Evolutionary conservation across 2,888 invertebrate species (phyloP), one percentile per base, ranked within the genome.

Genomic region (Spodoptera picta): DNA sequence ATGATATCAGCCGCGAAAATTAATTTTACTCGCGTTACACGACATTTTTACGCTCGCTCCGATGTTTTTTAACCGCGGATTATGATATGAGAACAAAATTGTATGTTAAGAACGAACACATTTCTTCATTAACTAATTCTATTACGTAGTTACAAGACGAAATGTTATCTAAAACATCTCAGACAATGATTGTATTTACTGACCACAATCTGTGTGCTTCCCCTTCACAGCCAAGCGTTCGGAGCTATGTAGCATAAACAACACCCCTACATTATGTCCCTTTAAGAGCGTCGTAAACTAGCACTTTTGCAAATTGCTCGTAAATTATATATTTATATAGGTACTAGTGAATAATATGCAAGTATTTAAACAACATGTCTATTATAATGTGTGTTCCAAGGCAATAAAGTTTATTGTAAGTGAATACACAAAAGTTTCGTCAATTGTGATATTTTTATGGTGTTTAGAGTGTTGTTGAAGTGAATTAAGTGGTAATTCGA

Each of bases 271-370:
- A 76, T 78, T 64, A 82, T 66, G 53, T 79, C 76, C 78, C 74
- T 81, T 79, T 79, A 77, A 81, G 77, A 81, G 82, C 75, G 81
- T 84, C 87, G 76, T 89, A 88, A 89, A 84, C 74, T 81, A 85
- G 83, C 90, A 90, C 92, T 90, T 87, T 83, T 87, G 87, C 89
- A 90, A 92, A 92, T 92, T 92, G 92, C 77, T 89, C 90, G 89
- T 93, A 92, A 92, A 91, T 91, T 87, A 86, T 81, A 68, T 52
- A 77, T 82, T 36, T 36, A 36, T 36, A 36, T 36, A 36, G 36
- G 87, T 77, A 83, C 70, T 82, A 85, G 80, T 81, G 84, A 83
- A 87, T 84, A 81, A 84, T 79, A 79, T 67, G 81, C 82, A 83
- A 81, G 82, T 81, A 80, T 81, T 78, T 81, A 83, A 69, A 79